A percentile compares a stretch with the other conserved stretches of the same genome.
Conservation (phyloP, 2,888 invertebrate genomes). For the Synanthedon formicaeformis region DNA sequence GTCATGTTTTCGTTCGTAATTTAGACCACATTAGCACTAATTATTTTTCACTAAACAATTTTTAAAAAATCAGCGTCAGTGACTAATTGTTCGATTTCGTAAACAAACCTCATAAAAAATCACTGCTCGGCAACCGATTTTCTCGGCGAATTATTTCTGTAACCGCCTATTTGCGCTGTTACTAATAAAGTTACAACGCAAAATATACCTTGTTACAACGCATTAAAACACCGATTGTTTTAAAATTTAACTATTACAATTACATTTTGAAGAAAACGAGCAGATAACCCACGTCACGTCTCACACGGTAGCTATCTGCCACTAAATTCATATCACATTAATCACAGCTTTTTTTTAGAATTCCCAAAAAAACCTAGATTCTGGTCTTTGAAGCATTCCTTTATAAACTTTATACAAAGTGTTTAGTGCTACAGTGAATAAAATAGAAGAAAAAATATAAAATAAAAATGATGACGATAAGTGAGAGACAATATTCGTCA, state of each 20-base stretch:
- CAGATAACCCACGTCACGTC: not conserved
- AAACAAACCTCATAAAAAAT: slow-evolving; percentile 13
- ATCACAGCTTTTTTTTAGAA: slow-evolving; percentile 15
- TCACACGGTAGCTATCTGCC: not conserved
- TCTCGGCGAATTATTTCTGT: slow-evolving; percentile 24
- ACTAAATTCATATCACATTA: slow-evolving; percentile 10
- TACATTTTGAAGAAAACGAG: not conserved
- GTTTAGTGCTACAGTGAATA: slow-evolving; percentile 7
- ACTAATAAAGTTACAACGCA: slow-evolving; percentile 7
- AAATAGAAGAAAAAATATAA: slow-evolving; percentile 12
- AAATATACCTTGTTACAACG: slow-evolving; percentile 11
- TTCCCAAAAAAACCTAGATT: slow-evolving; percentile 10
- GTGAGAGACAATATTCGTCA: slow-evolving; percentile 64
- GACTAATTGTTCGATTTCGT: slow-evolving; percentile 3
- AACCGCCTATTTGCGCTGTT: slow-evolving; percentile 17
- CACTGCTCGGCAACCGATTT: slow-evolving; percentile 17
- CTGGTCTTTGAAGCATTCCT: slow-evolving; percentile 10
- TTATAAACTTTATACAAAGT: slow-evolving; percentile 4
- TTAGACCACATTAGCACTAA: too few species aligned
- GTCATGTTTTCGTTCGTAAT: too few species aligned
- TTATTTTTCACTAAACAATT: too few species aligned
- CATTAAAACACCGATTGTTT: not conserved
- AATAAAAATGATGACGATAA: slow-evolving; percentile 63
- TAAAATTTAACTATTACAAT: not conserved
- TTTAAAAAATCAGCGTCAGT: not conserved